Base-by-base conservation (phyloP, 2,888 invertebrate species). In the Ichneumoninae sp. region DNA sequence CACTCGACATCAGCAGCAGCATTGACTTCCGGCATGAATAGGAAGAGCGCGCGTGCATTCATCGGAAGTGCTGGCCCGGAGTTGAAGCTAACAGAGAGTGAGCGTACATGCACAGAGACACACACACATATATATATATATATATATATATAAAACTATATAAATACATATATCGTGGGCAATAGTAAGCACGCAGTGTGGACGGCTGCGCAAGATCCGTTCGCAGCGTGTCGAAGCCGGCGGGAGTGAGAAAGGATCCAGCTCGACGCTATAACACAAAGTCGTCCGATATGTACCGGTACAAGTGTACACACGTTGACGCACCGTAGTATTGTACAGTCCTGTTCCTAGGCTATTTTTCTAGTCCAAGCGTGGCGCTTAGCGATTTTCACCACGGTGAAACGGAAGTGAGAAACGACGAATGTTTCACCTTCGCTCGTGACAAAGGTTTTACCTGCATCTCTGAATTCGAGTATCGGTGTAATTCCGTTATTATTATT, bases 11-110 rank as follows among this genome's bases (percentile, higher is more conserved):
- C 50, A 33, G 36, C 44, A 30, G 81, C 70, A 82, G 44, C 70
- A 82, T 76, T 71, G 71, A 82, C 82, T 77, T 82, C 71, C 82
- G 47, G 66, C 40, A 77, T 82, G 77, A 82, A 82, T 82, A 82
- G 71, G 71, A 78, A 72, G 72, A 72, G 52, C 50, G 68, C 72
- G 68, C 40, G 30, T 82, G 77, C 72, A 78, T 77, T 71, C 68
- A 82, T 82, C 50, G 68, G 71, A 82, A 82, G 71, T 78, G 82
- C 66, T 47, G 66, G 77, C 71, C 44, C 65, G 76, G 65, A 77
- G 74, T 54, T 16, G 66, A 72, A 33, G 54, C 79, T 71, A 30
- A 16, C 44, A 47, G 13, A 16, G 44, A 47, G 44, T 47, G 44
- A 16, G 44, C 4, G 16, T 16, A 16, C 44, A 47, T 16, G 5